phyloP scores from a whole-genome alignment of 2,888 invertebrate species.

The Lithophane ornitopus region DNA sequence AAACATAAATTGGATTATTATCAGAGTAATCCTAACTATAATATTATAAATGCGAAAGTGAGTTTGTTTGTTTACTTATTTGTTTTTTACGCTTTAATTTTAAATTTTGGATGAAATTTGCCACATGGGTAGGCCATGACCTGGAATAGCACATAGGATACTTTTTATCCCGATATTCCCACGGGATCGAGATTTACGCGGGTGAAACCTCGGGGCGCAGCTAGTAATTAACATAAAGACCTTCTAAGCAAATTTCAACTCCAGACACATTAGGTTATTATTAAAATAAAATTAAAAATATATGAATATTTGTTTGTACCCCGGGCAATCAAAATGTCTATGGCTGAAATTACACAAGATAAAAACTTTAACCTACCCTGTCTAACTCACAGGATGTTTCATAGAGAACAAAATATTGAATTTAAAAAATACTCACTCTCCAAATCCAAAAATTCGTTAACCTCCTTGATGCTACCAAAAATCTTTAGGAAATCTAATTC shows the following conservation, averaged over 20 bases:
- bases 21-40: too few relatives aligned
- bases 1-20: slow-evolving; percentile 2
- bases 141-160: too few relatives aligned
- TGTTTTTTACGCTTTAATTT: too few relatives aligned
- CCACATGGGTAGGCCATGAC: too few relatives aligned
- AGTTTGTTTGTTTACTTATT: too few relatives aligned
- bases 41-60: too few relatives aligned
- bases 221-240: not conserved
- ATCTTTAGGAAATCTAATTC: slow-evolving; percentile 77
- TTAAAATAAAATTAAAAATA: not conserved
- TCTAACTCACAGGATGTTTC: not conserved
- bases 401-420: not conserved
- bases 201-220: too few relatives aligned
- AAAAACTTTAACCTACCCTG: not conserved
- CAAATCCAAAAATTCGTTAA: slow-evolving; percentile 81
- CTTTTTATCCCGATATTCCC: too few relatives aligned
- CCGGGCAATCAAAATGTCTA: not conserved
- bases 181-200: too few relatives aligned
- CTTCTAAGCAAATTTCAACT: not conserved
- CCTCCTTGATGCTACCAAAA: slow-evolving; percentile 82
- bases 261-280: not conserved
- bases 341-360: too few relatives aligned
- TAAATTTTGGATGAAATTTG: too few relatives aligned
- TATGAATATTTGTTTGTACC: not conserved
- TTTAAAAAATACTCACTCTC: slow-evolving; percentile 79